Evolutionary conservation across 2,113 vertebrate genomes (phyloP).

Genomic region (Bothrops jararaca): DNA sequence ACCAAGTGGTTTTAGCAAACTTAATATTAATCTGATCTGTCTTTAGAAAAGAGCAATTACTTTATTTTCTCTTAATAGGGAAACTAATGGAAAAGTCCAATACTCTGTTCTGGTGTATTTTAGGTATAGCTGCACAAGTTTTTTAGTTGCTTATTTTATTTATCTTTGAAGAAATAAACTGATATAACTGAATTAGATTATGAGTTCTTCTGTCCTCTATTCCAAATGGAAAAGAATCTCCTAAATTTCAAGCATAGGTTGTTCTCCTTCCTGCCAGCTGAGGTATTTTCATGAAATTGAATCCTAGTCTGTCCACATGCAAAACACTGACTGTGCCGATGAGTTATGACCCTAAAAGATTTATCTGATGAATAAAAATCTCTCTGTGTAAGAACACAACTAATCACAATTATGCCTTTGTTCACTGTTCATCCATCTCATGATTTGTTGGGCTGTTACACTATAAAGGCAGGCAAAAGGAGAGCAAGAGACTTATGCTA

Average conservation of each 20-base stretch:
- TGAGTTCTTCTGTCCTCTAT: too few relatives aligned
- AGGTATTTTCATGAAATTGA: neutral
- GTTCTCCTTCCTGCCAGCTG: neutral
- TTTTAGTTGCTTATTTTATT: neutral
- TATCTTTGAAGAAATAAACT: neutral
- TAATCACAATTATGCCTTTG: neutral
- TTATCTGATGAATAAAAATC: neutral
- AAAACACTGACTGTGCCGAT: neutral
- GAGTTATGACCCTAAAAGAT: neutral
- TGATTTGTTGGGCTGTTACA: neutral
- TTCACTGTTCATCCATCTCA: neutral
- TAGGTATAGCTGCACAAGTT: neutral
- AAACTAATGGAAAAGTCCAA: neutral
- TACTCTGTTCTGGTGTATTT: neutral
- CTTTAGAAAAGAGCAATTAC: neutral
- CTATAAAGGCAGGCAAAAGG: neutral
- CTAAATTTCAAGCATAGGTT: neutral
- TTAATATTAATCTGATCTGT: neutral
- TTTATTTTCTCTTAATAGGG: neutral
- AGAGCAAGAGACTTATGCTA: neutral
- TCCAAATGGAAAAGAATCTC: neutral
- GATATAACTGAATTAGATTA: neutral
- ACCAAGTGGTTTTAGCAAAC: neutral
- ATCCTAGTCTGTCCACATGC: neutral
- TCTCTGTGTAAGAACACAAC: neutral